Evolutionary conservation across 2,888 invertebrate genomes (phyloP).

Genomic region (Trachelus stipa): DNA sequence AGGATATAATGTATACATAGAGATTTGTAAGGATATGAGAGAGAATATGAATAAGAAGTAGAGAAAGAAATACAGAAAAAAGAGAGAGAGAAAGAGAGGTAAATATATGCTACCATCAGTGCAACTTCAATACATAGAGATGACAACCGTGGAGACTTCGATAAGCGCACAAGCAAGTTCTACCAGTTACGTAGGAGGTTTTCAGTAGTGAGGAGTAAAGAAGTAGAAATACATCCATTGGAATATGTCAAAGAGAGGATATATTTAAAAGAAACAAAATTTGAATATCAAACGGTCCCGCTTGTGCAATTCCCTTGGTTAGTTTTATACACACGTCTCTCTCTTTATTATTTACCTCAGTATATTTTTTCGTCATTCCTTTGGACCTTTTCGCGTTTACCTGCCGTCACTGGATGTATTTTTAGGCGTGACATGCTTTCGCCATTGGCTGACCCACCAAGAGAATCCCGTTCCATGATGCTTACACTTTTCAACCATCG

Average conservation of each 20-base stretch:
- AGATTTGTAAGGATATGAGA: neutral
- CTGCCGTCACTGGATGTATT: constrained; percentile 51
- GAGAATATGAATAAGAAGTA: constrained; percentile 11
- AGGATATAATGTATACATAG: too few relatives aligned
- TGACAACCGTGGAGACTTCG: constrained; percentile 40
- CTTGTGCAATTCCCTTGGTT: constrained; percentile 45
- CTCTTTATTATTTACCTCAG: constrained; percentile 31
- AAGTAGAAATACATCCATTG: constrained; percentile 4
- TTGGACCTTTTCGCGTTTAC: constrained; percentile 44
- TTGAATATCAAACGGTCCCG: constrained; percentile 58
- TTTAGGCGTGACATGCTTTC: constrained; percentile 58
- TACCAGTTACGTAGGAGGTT: constrained; percentile 15
- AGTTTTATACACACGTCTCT: constrained; percentile 27
- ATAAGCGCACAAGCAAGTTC: constrained; percentile 41
- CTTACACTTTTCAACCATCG: too few relatives aligned
- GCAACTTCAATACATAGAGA: constrained; percentile 25
- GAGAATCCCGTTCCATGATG: too few relatives aligned
- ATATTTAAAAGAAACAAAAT: constrained; percentile 30
- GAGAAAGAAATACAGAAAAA: constrained; percentile 16
- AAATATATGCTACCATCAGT: constrained; percentile 28
- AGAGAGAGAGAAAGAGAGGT: constrained; percentile 25
- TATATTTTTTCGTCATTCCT: constrained; percentile 28
- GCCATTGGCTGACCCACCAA: too few relatives aligned
- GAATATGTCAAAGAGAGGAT: too few relatives aligned
- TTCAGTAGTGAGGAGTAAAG: neutral